A percentile compares a stretch with the other conserved stretches of the same genome.
These are phyloP conservation scores for Syrrhaptes paradoxus DNA, from an alignment of 2,113 vertebrate genomes.

Conservation along the genomic window DNA sequence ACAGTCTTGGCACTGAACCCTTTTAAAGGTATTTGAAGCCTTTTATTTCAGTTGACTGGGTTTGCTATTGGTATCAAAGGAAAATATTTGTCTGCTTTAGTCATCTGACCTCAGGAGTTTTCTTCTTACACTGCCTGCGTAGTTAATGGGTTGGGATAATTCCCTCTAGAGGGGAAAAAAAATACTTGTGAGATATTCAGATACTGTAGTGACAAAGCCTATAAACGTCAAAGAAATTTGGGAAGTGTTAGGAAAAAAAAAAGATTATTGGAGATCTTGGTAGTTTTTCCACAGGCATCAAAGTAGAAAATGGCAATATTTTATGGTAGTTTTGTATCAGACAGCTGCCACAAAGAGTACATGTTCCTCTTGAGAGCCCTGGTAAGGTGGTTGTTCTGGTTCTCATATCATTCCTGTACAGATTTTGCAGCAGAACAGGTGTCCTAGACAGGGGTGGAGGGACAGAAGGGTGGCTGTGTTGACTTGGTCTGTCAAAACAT, in stretches of 20 bases:
- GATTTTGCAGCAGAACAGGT: not conserved
- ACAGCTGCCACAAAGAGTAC: not conserved
- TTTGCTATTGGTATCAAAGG: conserved; percentile 26
- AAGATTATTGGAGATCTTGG: not conserved
- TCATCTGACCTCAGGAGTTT: conserved; percentile 33
- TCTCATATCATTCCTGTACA: not conserved
- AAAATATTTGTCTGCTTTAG: conserved; percentile 47
- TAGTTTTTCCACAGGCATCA: not conserved
- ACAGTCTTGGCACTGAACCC: not conserved
- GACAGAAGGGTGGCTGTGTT: not conserved
- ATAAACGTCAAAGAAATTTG: not conserved
- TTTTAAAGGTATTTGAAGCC: not conserved
- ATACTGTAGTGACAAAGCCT: not conserved
- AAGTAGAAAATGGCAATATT: not conserved
- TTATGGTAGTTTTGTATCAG: not conserved
- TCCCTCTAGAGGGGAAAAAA: not conserved
- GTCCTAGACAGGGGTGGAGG: not conserved
- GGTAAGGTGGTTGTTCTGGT: not conserved
- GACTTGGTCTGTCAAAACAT: not conserved
- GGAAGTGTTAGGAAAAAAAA: not conserved
- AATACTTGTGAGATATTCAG: not conserved
- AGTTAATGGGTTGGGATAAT: not conserved
- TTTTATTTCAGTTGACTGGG: conserved; percentile 12
- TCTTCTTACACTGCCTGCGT: not conserved
- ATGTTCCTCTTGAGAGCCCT: not conserved